Conservation (phyloP, 2,888 invertebrate genomes). For the Candidula unifasciata region DNA sequence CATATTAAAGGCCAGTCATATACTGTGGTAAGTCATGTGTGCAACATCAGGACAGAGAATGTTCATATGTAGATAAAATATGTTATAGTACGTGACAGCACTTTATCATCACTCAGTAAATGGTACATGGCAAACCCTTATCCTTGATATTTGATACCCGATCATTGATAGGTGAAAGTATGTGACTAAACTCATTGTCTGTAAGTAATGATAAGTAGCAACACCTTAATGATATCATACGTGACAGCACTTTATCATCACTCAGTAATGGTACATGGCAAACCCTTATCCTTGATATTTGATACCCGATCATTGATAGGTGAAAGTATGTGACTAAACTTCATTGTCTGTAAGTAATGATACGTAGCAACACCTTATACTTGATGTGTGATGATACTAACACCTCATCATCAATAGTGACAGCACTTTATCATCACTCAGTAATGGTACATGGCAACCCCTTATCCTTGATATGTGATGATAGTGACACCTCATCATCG, state of each 20-base stretch:
- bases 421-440: neutral
- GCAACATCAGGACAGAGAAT: neutral
- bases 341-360: neutral
- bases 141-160: neutral
- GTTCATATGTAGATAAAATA: neutral
- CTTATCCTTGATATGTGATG: too few relatives aligned
- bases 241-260: neutral
- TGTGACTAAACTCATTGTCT: neutral
- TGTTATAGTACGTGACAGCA: neutral
- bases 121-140: too few relatives aligned
- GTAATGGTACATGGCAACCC: too few relatives aligned
- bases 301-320: neutral
- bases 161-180: too few relatives aligned
- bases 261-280: too few relatives aligned
- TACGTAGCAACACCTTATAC: neutral
- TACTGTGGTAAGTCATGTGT: too few relatives aligned
- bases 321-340: neutral
- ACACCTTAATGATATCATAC: neutral
- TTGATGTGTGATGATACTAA: neutral
- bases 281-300: too few relatives aligned
- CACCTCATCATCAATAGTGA: too few relatives aligned
- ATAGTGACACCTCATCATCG: too few relatives aligned
- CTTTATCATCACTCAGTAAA: neutral
- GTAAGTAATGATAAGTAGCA: neutral
- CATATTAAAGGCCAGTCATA: neutral